Conservation (phyloP, 2,113 vertebrate genomes). For the Cebus imitator region DNA sequence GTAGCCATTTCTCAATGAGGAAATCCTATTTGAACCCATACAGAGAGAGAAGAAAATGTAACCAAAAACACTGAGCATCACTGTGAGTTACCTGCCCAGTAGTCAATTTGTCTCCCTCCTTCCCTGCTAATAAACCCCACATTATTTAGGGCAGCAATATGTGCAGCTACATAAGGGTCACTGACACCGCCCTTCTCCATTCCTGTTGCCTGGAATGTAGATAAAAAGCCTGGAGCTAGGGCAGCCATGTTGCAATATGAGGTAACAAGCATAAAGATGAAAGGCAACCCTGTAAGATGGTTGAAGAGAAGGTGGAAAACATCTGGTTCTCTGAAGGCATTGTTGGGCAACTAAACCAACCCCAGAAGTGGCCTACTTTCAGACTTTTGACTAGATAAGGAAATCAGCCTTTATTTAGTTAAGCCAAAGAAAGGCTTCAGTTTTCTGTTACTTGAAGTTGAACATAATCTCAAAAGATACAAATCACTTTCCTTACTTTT, state of each 20-base stretch:
- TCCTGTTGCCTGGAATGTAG: background rate
- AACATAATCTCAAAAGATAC: background rate
- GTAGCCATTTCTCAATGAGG: background rate
- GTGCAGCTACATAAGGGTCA: background rate
- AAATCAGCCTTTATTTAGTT: background rate
- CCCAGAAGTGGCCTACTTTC: background rate
- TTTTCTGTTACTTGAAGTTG: background rate
- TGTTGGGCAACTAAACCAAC: background rate
- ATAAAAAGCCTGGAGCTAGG: background rate
- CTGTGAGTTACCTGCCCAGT: background rate
- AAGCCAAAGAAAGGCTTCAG: background rate
- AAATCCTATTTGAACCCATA: background rate
- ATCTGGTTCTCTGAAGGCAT: background rate
- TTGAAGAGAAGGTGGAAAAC: background rate
- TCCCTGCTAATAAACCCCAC: background rate
- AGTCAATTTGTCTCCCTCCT: background rate
- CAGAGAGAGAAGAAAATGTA: background rate
- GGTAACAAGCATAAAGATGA: background rate
- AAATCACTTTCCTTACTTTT: background rate
- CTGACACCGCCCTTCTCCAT: background rate
- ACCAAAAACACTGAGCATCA: background rate
- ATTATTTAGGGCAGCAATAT: background rate
- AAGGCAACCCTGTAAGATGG: background rate
- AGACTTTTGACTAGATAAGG: background rate
- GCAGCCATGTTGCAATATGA: background rate